These are phyloP conservation scores for Amphiura filiformis DNA, from an alignment of 35 echinoderm and acorn worm species.

Conservation along the genomic window DNA sequence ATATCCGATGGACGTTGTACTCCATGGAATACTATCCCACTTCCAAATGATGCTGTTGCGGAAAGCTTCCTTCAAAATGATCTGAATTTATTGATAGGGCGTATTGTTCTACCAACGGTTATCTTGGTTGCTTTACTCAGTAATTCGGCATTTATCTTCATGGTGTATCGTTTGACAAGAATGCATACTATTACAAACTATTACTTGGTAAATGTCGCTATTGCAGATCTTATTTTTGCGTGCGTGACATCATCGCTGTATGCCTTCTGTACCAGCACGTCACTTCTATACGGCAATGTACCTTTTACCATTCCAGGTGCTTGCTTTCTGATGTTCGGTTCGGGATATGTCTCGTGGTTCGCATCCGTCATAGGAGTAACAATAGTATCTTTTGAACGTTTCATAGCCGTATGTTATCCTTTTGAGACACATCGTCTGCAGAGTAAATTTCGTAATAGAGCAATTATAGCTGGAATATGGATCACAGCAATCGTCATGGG, in stretches of 20 bases:
- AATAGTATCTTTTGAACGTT: neutral
- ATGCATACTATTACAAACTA: constrained; percentile 20
- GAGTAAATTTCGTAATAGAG: neutral
- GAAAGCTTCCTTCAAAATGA: neutral
- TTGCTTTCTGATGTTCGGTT: neutral
- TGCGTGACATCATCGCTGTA: neutral
- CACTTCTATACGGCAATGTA: neutral
- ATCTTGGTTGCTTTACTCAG: neutral
- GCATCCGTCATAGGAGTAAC: neutral
- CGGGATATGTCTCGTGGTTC: neutral
- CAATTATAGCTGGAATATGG: neutral
- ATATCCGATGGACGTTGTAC: too few species aligned
- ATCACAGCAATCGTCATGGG: neutral
- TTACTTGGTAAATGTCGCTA: neutral
- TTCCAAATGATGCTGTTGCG: neutral
- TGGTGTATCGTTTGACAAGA: neutral
- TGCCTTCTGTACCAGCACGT: neutral
- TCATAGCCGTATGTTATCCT: neutral
- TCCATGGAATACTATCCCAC: too few species aligned
- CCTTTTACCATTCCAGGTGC: neutral
- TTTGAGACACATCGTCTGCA: neutral
- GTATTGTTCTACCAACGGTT: neutral
- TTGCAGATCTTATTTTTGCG: neutral
- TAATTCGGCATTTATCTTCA: neutral
- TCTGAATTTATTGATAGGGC: neutral